phyloP scores from a whole-genome alignment of 2,888 invertebrate species.

The Phyto melanocephala region DNA sequence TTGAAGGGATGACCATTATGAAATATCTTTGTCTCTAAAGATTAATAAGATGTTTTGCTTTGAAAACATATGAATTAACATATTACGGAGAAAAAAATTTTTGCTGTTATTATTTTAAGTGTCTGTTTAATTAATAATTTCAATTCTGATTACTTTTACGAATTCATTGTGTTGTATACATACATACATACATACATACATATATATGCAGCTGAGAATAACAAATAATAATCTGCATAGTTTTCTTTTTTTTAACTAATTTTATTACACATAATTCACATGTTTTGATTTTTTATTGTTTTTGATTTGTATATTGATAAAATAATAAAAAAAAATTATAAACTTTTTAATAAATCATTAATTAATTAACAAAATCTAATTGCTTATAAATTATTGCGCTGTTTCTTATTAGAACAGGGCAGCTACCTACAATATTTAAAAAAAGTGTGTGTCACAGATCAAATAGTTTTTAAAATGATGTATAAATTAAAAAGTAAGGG shows the following conservation, averaged over 20 bases:
- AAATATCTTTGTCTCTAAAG: too few species aligned
- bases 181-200: too few species aligned
- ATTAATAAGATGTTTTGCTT: too few species aligned
- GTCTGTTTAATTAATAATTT: neutral
- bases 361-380: conserved; percentile 32
- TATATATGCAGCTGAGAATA: conserved; percentile 5
- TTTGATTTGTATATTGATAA: neutral
- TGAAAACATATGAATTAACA: too few species aligned
- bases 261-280: too few species aligned
- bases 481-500: conserved; percentile 8
- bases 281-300: too few species aligned
- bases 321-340: conserved; percentile 4
- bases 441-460: conserved; percentile 29
- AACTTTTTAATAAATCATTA: conserved; percentile 12
- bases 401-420: too few species aligned
- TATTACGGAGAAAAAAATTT: too few species aligned
- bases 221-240: neutral
- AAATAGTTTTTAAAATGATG: conserved; percentile 1
- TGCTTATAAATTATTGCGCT: neutral
- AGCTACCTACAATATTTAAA: conserved; percentile 8
- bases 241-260: neutral
- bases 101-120: conserved; percentile 9
- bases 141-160: neutral
- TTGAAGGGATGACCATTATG: too few species aligned
- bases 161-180: neutral